Evolutionary conservation across 2,797 vertebrate species (phyloP).

Genomic region (Allochrocebus solatus): DNA sequence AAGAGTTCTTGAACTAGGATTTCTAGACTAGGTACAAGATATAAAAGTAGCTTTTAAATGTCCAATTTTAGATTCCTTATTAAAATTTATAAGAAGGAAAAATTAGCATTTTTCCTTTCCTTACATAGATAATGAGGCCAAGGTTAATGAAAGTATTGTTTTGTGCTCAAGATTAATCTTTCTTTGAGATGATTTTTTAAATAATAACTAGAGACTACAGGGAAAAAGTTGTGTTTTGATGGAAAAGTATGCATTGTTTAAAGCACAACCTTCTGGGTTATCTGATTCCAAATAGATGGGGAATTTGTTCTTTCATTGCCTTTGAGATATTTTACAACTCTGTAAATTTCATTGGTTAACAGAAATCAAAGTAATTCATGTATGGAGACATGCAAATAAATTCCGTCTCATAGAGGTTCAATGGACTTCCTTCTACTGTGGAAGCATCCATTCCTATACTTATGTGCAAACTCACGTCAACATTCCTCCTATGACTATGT

Average conservation of each 20-base stretch:
- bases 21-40: not conserved
- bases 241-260: not conserved
- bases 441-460: not conserved
- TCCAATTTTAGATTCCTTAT: not conserved
- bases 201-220: not conserved
- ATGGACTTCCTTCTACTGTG: not conserved
- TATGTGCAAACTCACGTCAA: not conserved
- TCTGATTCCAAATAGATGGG: not conserved
- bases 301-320: not conserved
- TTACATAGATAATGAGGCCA: not conserved
- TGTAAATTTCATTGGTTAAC: not conserved
- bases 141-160: not conserved
- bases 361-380: not conserved
- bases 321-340: not conserved
- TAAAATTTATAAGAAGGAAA: not conserved
- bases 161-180: not conserved
- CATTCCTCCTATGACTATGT: not conserved
- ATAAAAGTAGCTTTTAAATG: not conserved
- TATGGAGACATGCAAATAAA: not conserved
- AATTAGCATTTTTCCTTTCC: not conserved
- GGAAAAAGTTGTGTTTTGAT: not conserved
- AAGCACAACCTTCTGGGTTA: not conserved
- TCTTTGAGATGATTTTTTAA: not conserved
- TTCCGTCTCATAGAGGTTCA: not conserved
- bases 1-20: not conserved